Percentiles rank a stretch among this genome's conserved stretches.
Conservation (phyloP, 2,888 invertebrate genomes). For the Arrhopalites spinosus region DNA sequence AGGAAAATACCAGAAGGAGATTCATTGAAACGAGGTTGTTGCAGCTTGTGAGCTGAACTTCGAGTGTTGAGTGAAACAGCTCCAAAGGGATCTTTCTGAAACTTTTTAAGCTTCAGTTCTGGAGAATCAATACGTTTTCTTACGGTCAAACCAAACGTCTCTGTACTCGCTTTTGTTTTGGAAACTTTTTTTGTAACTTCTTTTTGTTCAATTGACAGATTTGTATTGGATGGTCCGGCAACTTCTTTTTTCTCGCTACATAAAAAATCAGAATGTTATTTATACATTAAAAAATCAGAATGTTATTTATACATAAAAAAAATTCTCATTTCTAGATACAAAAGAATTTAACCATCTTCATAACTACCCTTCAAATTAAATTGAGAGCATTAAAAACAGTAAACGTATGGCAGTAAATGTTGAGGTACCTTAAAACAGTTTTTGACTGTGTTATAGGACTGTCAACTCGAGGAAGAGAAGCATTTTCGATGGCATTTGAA, state of each 20-base stretch:
- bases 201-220: not conserved
- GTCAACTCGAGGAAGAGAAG: not conserved
- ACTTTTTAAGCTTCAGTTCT: conserved; percentile 16
- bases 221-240: conserved; percentile 13
- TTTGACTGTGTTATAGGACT: not conserved
- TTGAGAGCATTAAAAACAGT: no score
- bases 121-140: conserved; percentile 20
- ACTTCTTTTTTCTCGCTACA: conserved; percentile 27
- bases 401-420: no score
- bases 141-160: conserved; percentile 14
- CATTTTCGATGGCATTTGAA: not conserved
- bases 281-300: not conserved
- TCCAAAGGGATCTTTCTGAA: conserved; percentile 21
- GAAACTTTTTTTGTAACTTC: conserved; percentile 5
- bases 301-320: not conserved
- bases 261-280: not conserved
- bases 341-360: no score
- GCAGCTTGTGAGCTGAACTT: not conserved
- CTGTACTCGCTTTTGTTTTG: conserved; percentile 5
- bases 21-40: conserved; percentile 35
- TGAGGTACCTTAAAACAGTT: conserved; percentile 13
- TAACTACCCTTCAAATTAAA: no score
- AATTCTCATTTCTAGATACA: no score
- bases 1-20: conserved; percentile 71
- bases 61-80: not conserved